Base-by-base conservation (phyloP, 2,888 invertebrate genomes). In the Agriopis aurantiaria region DNA sequence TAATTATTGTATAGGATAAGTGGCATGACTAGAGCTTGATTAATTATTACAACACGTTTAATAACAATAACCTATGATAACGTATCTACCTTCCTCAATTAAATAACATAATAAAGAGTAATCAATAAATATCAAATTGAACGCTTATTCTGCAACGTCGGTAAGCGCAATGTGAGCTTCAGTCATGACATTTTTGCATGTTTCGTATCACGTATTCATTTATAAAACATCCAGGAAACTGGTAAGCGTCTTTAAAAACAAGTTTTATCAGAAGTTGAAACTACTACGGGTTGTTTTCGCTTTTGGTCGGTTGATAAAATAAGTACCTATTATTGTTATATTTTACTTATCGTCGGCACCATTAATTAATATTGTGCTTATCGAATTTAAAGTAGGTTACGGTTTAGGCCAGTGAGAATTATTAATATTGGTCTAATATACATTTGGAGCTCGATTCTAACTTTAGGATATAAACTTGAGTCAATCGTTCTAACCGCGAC, bases 351-450 rank as follows among this genome's bases (percentile, higher is more conserved):
- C 90, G 73, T 12, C 82, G 88, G 81, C 88, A 88, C 85, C 86
- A 89, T 91, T 92, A 88, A 90, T 90, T 90, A 88, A 88, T 83
- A 84, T 82, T 83, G 77, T 73, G 78, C 78, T 91, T 91, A 91
- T 91, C 91, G 82, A 75, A 52, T 46, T 66, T 71, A 75, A 86
- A 84, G 79, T 87, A 79, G 87, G 85, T 85, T 86, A 81, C 77
- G 75, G 80, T 77, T 77, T 58, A 63, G 80, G 69, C 65, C 67
- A 71, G 69, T 72, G 75, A 78, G 77, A 77, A 75, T 76, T 57
- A 61, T 55, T 77, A 14, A 8, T 41, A 41, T 33, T 33, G 3
- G 3, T 33, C 17, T 23, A 23, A 23, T 23, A 23, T 23, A 23
- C 17, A 33, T 33, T 33, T 5, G 33, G 3, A 4, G 33, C 33